Percentiles rank a stretch among this genome's conserved stretches.
These are phyloP conservation scores for Helicolenus hilgendorfi DNA, from an alignment of 2,797 vertebrate genomes.

Conservation along the genomic window DNA sequence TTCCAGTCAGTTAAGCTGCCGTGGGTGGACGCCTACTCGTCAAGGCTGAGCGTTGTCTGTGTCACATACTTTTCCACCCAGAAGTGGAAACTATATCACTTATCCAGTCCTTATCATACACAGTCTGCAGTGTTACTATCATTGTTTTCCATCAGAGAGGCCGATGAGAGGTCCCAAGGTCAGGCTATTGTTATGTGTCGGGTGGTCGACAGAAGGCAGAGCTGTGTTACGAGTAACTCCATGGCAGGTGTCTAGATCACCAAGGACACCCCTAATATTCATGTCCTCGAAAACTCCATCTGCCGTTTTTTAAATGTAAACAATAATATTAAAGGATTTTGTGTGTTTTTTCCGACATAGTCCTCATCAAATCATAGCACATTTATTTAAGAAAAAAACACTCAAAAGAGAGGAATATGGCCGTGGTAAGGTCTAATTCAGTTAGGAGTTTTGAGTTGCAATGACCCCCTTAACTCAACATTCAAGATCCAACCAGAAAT, in stretches of 20 bases:
- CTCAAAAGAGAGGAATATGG: neutral
- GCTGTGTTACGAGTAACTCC: constrained; percentile 29
- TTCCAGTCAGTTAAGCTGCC: constrained; percentile 70
- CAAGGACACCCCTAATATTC: neutral
- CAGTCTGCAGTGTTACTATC: constrained; percentile 29
- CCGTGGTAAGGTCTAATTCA: neutral
- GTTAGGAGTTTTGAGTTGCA: neutral
- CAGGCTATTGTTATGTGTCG: constrained; percentile 35
- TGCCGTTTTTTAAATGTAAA: neutral
- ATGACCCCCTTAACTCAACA: neutral
- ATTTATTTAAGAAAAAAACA: neutral
- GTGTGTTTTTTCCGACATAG: neutral
- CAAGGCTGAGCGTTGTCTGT: constrained; percentile 55
- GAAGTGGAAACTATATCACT: constrained; percentile 59
- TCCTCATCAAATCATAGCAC: neutral
- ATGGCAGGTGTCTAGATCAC: constrained; percentile 37
- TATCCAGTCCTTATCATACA: constrained; percentile 40
- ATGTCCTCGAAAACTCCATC: neutral
- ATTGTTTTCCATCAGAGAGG: constrained; percentile 57
- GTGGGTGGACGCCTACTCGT: constrained; percentile 64
- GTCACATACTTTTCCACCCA: constrained; percentile 48
- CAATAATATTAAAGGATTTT: neutral
- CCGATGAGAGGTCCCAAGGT: constrained; percentile 55
- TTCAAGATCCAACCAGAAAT: neutral
- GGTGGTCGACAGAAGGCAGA: constrained; percentile 23